These are phyloP conservation scores for Sitta carolinensis DNA, from an alignment of 2,797 vertebrate species.

Conservation along the genomic window DNA sequence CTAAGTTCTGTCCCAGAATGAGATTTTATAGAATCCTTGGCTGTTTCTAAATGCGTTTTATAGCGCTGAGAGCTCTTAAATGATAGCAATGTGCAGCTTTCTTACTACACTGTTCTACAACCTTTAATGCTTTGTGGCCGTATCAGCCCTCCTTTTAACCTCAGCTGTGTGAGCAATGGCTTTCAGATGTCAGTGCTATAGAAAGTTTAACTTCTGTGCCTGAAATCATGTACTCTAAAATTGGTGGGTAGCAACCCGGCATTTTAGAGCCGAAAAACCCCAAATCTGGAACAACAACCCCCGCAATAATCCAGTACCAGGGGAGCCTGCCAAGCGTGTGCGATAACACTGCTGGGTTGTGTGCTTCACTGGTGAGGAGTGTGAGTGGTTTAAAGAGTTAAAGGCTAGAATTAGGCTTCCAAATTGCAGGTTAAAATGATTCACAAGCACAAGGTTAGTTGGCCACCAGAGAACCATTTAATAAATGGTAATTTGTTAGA, in stretches of 20 bases:
- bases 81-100: slow-evolving; percentile 29
- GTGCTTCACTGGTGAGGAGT: neutral
- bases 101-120: neutral
- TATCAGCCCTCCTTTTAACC: slow-evolving; percentile 41
- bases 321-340: fast-evolving
- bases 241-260: neutral
- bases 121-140: neutral
- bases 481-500: neutral
- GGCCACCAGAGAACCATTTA: neutral
- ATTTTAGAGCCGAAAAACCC: neutral
- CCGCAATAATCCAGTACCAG: neutral
- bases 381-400: neutral
- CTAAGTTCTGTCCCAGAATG: slow-evolving; percentile 19
- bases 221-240: neutral
- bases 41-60: slow-evolving; percentile 26
- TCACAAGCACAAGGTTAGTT: neutral
- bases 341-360: neutral
- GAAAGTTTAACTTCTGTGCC: slow-evolving; percentile 32
- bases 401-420: neutral
- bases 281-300: neutral
- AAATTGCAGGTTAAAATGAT: neutral
- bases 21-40: slow-evolving; percentile 47
- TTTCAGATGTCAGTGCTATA: slow-evolving; percentile 61
- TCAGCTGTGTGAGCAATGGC: slow-evolving; percentile 61
- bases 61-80: slow-evolving; percentile 48